These are phyloP conservation scores for Carterocephalus palaemon DNA, from an alignment of 2,888 invertebrate species.

Conservation along the genomic window DNA sequence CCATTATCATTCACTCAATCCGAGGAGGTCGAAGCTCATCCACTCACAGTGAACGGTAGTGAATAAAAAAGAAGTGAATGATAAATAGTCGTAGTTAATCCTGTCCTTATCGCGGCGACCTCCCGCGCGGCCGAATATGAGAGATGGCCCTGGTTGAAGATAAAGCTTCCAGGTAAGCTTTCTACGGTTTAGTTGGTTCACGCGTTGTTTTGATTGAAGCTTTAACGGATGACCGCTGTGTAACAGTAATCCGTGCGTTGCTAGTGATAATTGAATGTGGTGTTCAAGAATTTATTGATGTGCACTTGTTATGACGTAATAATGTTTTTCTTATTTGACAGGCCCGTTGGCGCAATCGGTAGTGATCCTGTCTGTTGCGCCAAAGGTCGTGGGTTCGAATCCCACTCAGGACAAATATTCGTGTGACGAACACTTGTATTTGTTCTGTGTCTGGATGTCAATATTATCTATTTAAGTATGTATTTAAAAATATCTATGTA, in stretches of 20 bases:
- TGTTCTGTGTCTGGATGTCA: no score
- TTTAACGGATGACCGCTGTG: conserved; percentile 24
- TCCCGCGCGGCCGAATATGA: conserved; percentile 77
- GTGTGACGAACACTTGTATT: no score
- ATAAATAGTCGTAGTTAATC: conserved; percentile 77
- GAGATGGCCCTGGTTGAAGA: conserved; percentile 65
- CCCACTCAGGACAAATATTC: no score
- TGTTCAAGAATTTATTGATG: no score
- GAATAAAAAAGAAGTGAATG: conserved; percentile 69
- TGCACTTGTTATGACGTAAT: no score
- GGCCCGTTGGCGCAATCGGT: no score
- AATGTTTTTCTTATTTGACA: no score
- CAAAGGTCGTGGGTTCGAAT: no score
- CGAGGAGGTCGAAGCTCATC: conserved; percentile 54
- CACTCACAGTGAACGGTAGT: conserved; percentile 52
- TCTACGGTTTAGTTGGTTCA: conserved; percentile 43
- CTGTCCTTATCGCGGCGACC: conserved; percentile 68
- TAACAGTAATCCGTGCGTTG: conserved; percentile 9
- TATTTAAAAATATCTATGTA: no score
- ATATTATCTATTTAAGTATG: no score
- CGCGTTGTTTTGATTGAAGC: conserved; percentile 33
- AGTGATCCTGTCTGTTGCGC: no score
- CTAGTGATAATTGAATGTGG: conserved; percentile 8
- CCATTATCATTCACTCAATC: conserved; percentile 35
- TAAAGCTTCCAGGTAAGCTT: conserved; percentile 70